Evolutionary conservation across 2,888 invertebrate species (phyloP).

Genomic region (Heliconius charithonia): DNA sequence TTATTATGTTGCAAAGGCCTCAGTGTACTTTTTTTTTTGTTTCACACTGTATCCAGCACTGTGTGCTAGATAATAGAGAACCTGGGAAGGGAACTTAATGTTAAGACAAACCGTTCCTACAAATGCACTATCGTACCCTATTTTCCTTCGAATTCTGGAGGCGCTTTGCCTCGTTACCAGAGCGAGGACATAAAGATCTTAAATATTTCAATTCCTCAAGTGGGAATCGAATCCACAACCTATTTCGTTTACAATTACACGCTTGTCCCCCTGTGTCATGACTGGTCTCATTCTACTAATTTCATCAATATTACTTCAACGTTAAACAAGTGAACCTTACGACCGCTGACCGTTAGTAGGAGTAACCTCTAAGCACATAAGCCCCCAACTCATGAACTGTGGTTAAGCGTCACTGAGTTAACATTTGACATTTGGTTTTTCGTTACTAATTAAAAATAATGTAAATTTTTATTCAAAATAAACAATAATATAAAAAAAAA

Average conservation of each 20-base stretch:
- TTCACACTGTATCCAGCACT: too few relatives aligned
- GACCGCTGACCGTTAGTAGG: constrained; percentile 6
- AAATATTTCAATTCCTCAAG: too few relatives aligned
- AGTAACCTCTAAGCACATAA: constrained; percentile 27
- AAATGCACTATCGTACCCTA: too few relatives aligned
- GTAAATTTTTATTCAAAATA: not conserved
- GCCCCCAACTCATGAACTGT: constrained; percentile 22
- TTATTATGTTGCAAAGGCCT: not conserved
- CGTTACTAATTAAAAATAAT: constrained; percentile 9
- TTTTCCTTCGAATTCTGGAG: too few relatives aligned
- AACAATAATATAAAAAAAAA: not conserved
- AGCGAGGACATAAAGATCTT: too few relatives aligned
- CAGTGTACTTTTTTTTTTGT: too few relatives aligned
- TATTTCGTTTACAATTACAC: not conserved
- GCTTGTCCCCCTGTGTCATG: not conserved
- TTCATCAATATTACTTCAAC: not conserved
- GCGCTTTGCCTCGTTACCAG: too few relatives aligned
- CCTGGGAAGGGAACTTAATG: too few relatives aligned
- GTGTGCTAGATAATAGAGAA: too few relatives aligned
- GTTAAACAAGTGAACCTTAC: constrained; percentile 7
- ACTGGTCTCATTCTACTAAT: not conserved
- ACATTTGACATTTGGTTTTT: constrained; percentile 28
- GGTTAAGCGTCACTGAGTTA: constrained; percentile 22
- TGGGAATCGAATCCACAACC: not conserved
- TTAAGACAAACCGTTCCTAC: too few relatives aligned